Base-by-base conservation (phyloP, 2,113 vertebrate species). In the Reinhardtius hippoglossoides region DNA sequence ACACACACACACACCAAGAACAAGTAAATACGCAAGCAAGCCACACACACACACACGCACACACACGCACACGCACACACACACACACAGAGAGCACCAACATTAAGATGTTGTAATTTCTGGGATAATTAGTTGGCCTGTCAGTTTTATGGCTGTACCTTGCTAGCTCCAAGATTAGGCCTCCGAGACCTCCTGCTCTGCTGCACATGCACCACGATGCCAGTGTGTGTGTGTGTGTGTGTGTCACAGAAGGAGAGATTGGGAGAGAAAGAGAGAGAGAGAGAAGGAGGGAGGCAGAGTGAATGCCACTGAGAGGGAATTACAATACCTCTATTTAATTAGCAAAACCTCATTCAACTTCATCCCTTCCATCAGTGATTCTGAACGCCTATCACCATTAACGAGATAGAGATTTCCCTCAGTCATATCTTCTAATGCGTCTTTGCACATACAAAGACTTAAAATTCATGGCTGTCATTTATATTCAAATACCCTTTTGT, bases 51-150 rank as follows among this genome's bases (percentile, higher is more conserved):
- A 57, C 71, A 58, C 48, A 35, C 20, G 20, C 37, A 52, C 35
- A 42, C 60, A 21, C 9, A 20, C 64, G 54, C 71, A 58, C 48
- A 35, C 20, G 20, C 48, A 35, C 37, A 42, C 14, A 24, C 37
- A 63, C 61, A 37, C 2, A 37, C 79, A 81, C 91, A 83, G 84
- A 74, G 83, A 88, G 91, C 76, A 23, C 69, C 81, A 90, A 89
- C 93, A 94, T 95, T 94, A 94, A 93, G 91, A 94, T 86, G 92
- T 89, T 92, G 91, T 94, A 94, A 95, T 94, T 95, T 94, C 93
- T 71, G 78, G 90, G 86, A 92, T 94, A 95, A 95, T 94, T 94
- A 95, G 93, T 94, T 90, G 84, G 89, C 91, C 90, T 94, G 94
- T 94, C 93, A 95, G 86, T 92, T 95, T 94, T 94, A 95, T 94